A percentile compares a stretch with the other conserved stretches of the same genome.
phyloP scores from a whole-genome alignment of 2,888 invertebrate species.

The Sisyra nigra region DNA sequence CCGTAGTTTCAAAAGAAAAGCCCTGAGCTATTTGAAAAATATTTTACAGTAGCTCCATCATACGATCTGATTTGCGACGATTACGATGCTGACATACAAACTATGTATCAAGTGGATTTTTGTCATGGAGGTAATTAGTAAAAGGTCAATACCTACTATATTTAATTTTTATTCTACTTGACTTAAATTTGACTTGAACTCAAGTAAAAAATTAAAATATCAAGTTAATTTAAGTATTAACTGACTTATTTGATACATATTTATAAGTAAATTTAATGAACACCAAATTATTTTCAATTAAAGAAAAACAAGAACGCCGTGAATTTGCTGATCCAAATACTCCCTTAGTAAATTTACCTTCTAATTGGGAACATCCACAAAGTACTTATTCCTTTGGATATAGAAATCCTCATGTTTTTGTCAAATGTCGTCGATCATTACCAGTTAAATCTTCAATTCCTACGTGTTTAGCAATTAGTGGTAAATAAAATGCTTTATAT shows the following conservation, averaged over 20 bases:
- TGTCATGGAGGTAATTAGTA: slow-evolving; percentile 9
- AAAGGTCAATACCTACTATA: no score
- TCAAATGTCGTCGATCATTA: background rate
- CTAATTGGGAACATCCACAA: slow-evolving; percentile 11
- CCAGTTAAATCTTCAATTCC: background rate
- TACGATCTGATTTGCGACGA: slow-evolving; percentile 9
- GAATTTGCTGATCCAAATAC: background rate
- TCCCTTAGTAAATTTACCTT: slow-evolving; percentile 8
- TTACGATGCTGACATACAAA: slow-evolving; percentile 11
- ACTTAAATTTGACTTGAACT: no score
- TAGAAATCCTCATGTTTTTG: slow-evolving; percentile 10
- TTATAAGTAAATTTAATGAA: no score
- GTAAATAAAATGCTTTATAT: background rate
- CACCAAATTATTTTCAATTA: no score
- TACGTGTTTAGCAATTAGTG: slow-evolving; percentile 1
- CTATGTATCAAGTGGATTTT: slow-evolving; percentile 9
- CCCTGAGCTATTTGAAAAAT: background rate
- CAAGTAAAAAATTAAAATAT: no score
- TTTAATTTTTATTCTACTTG: no score
- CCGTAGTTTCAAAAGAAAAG: background rate
- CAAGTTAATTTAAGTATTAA: no score
- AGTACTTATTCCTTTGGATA: slow-evolving; percentile 11
- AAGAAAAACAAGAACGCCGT: slow-evolving; percentile 8
- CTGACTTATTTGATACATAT: no score
- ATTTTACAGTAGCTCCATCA: slow-evolving; percentile 6